A percentile compares a stretch with the other conserved stretches of the same genome.
Conservation (phyloP, 2,888 invertebrate species). For the Teleogryllus oceanicus region DNA sequence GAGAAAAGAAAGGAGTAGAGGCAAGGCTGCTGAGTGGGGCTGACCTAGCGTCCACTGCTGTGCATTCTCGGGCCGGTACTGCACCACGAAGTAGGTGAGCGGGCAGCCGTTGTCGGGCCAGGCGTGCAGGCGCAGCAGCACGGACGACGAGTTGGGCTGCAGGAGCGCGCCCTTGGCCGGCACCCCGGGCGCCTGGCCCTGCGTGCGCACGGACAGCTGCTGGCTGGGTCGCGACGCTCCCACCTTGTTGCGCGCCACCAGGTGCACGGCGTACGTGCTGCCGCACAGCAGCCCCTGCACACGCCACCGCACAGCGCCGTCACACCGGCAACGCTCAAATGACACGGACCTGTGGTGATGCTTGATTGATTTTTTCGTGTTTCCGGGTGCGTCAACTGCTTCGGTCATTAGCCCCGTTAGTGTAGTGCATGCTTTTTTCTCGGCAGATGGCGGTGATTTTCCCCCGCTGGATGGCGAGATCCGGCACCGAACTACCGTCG, state of each 20-base stretch:
- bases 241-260: constrained; percentile 68
- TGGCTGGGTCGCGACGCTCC: constrained; percentile 67
- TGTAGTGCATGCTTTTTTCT: too few species aligned
- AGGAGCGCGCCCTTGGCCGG: constrained; percentile 62
- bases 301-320: too few species aligned
- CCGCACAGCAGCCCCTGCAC: constrained; percentile 62
- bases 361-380: too few species aligned
- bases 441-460: too few species aligned
- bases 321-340: too few species aligned
- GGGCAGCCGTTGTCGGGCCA: constrained; percentile 76
- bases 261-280: constrained; percentile 67
- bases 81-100: constrained; percentile 64
- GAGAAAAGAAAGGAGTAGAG: too few species aligned
- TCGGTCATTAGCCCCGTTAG: too few species aligned
- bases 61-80: constrained; percentile 62
- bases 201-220: constrained; percentile 64
- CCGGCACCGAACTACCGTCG: too few species aligned
- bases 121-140: constrained; percentile 61
- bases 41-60: constrained; percentile 66
- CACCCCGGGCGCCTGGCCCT: constrained; percentile 68
- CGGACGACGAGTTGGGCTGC: constrained; percentile 67
- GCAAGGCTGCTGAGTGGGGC: neutral
- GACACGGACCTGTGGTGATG: too few species aligned
- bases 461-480: too few species aligned
- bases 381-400: too few species aligned